Evolutionary conservation across 2,797 vertebrate genomes (phyloP).

Genomic region (Artibeus lituratus): DNA sequence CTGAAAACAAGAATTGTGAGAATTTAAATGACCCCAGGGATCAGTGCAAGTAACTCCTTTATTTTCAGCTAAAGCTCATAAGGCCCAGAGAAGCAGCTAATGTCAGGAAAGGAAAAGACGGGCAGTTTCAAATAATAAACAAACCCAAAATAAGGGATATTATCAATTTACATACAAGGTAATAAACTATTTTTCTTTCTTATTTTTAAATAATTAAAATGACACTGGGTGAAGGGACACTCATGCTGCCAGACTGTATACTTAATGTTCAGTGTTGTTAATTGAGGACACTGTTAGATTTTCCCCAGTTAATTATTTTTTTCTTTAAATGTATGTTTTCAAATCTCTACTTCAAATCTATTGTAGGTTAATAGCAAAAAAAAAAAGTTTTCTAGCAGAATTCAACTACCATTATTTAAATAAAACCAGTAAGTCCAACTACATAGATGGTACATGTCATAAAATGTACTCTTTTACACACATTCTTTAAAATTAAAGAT

Average conservation of each 20-base stretch:
- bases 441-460: background rate
- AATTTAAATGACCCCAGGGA: background rate
- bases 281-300: rapidly evolving
- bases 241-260: rapidly evolving
- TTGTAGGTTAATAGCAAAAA: background rate
- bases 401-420: background rate
- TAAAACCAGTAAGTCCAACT: background rate
- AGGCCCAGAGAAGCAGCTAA: background rate
- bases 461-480: background rate
- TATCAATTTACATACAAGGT: background rate
- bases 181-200: background rate
- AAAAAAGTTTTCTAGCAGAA: background rate
- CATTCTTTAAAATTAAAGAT: background rate
- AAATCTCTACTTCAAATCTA: background rate
- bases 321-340: background rate
- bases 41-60: background rate
- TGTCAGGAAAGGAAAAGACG: background rate
- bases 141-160: background rate
- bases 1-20: background rate
- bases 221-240: background rate
- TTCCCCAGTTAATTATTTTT: background rate
- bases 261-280: rapidly evolving
- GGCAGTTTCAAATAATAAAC: background rate
- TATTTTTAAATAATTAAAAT: background rate
- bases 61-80: background rate